Evolutionary conservation across 2,113 vertebrate genomes (phyloP).

Genomic region (Callaeas wilsoni): DNA sequence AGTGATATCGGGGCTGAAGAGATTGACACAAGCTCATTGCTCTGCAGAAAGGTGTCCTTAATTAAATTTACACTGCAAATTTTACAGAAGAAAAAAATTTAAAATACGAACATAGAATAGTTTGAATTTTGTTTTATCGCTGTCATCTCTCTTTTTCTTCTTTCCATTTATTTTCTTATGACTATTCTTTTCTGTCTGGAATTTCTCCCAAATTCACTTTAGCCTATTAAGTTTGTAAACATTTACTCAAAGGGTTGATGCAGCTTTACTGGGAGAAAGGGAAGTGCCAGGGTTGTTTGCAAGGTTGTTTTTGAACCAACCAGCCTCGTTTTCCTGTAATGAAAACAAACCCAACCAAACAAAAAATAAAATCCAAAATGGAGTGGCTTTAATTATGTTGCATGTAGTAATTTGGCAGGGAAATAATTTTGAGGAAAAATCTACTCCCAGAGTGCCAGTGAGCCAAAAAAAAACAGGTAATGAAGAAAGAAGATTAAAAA

Average conservation of each 20-base stretch:
- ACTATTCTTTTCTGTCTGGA: neutral
- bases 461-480: neutral
- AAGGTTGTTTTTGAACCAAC: neutral
- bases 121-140: neutral
- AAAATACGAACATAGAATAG: neutral
- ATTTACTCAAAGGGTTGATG: neutral
- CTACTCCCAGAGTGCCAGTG: neutral
- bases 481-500: constrained; percentile 15
- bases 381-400: neutral
- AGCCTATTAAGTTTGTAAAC: neutral
- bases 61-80: neutral
- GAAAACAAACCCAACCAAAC: neutral
- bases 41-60: neutral
- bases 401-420: neutral
- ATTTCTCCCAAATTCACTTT: neutral
- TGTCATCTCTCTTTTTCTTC: neutral
- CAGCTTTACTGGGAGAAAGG: neutral
- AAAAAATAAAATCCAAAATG: neutral
- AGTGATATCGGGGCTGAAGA: neutral
- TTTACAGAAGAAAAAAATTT: neutral
- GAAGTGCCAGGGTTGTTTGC: neutral
- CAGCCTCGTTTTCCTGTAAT: neutral
- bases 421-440: neutral
- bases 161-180: neutral
- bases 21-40: neutral